phyloP scores from a whole-genome alignment of 2,797 vertebrate genomes.

The Eleutherodactylus coqui region DNA sequence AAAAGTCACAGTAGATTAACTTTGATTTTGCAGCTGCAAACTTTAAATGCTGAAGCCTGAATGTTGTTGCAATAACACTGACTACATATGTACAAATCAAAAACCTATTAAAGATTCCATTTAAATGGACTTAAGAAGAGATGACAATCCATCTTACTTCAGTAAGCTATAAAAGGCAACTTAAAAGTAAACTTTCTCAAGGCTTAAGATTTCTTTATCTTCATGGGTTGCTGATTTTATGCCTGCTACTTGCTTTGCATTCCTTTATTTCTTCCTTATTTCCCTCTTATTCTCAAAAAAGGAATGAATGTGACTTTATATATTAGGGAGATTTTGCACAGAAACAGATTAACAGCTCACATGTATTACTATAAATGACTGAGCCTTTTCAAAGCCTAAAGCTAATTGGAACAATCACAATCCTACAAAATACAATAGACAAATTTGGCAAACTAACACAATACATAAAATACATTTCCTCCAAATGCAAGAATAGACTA shows the following conservation, averaged over 20 bases:
- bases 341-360: constrained; percentile 43
- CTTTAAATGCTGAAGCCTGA: constrained; percentile 8
- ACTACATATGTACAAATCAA: constrained; percentile 31
- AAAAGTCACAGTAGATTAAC: constrained; percentile 4
- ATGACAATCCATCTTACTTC: constrained; percentile 11
- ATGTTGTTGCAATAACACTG: constrained; percentile 19
- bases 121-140: background rate
- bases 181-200: constrained; percentile 14
- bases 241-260: constrained; percentile 11
- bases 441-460: constrained; percentile 46
- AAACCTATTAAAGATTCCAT: constrained; percentile 22
- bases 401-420: constrained; percentile 42
- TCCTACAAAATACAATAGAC: constrained; percentile 34
- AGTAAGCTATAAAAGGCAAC: constrained; percentile 26
- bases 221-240: constrained; percentile 37
- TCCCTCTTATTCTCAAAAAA: constrained; percentile 18
- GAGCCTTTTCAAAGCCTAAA: constrained; percentile 30
- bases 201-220: constrained; percentile 41
- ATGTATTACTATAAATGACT: constrained; percentile 51
- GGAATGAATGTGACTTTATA: constrained; percentile 20
- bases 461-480: constrained; percentile 39
- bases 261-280: constrained; percentile 6
- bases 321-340: constrained; percentile 41
- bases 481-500: constrained; percentile 23
- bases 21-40: constrained; percentile 8